Conservation (phyloP, 2,888 invertebrate genomes). For the Slavum lentiscoides region DNA sequence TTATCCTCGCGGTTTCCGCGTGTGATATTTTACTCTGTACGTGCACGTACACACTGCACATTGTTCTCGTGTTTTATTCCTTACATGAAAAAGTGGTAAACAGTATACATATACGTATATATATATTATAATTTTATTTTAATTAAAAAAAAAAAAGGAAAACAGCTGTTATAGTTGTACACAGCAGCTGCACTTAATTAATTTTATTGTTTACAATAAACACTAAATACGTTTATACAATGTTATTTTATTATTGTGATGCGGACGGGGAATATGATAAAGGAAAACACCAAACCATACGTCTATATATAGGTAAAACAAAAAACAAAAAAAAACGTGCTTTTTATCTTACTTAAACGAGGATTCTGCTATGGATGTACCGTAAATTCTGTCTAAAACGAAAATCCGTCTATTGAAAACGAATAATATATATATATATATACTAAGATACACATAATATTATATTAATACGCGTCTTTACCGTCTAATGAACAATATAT, state of each 20-base stretch:
- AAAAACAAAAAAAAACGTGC: conserved; percentile 29
- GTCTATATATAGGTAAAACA: too few species aligned
- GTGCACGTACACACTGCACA: neutral
- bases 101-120: neutral
- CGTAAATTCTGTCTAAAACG: conserved; percentile 23
- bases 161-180: too few species aligned
- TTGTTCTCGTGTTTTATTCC: neutral
- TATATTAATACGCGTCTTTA: neutral
- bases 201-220: too few species aligned
- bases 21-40: neutral
- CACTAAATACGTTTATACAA: too few species aligned
- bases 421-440: neutral
- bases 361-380: conserved; percentile 3
- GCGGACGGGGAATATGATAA: neutral
- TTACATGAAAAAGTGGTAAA: neutral
- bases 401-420: neutral
- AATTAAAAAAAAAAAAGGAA: too few species aligned
- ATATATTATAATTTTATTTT: neutral
- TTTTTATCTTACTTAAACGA: neutral
- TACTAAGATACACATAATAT: too few species aligned
- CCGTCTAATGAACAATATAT: neutral
- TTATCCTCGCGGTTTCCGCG: neutral
- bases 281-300: neutral
- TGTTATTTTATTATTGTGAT: neutral
- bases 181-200: too few species aligned